phyloP scores from a whole-genome alignment of 2,888 invertebrate species.

The Synanthedon formicaeformis region DNA sequence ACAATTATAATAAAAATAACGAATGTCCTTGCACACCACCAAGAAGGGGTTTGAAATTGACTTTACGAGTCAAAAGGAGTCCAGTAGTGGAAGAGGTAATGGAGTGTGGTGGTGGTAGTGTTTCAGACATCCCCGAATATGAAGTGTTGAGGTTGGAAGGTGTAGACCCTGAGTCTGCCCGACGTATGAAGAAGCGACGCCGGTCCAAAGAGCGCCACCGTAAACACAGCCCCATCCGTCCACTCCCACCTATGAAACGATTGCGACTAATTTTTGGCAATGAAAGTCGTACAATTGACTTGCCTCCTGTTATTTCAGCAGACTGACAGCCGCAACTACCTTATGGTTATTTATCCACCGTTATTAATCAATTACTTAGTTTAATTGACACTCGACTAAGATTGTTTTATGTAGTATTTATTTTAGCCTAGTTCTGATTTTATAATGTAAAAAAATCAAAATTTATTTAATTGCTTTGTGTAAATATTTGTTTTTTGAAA shows the following conservation, averaged over 20 bases:
- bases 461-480: too few relatives aligned
- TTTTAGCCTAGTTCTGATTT: constrained; percentile 22
- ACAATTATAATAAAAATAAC: constrained; percentile 55
- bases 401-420: constrained; percentile 64
- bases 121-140: constrained; percentile 82
- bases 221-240: constrained; percentile 66
- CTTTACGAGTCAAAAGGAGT: constrained; percentile 87
- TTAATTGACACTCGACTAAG: constrained; percentile 65
- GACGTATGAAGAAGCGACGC: constrained; percentile 69
- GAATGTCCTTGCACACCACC: constrained; percentile 72
- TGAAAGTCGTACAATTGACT: constrained; percentile 89
- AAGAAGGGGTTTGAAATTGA: constrained; percentile 78
- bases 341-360: constrained; percentile 64
- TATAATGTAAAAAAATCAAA: too few relatives aligned
- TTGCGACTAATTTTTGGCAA: constrained; percentile 89
- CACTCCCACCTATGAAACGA: constrained; percentile 83
- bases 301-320: constrained; percentile 79
- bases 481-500: too few relatives aligned
- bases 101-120: constrained; percentile 71
- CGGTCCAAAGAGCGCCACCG: constrained; percentile 60
- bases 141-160: constrained; percentile 88
- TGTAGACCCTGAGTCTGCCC: constrained; percentile 69
- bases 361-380: constrained; percentile 64
- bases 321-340: constrained; percentile 62
- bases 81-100: constrained; percentile 87